Evolutionary conservation across 2,888 invertebrate genomes (phyloP), one percentile per base, ranked within the genome.

Genomic region (Andricus curvator): DNA sequence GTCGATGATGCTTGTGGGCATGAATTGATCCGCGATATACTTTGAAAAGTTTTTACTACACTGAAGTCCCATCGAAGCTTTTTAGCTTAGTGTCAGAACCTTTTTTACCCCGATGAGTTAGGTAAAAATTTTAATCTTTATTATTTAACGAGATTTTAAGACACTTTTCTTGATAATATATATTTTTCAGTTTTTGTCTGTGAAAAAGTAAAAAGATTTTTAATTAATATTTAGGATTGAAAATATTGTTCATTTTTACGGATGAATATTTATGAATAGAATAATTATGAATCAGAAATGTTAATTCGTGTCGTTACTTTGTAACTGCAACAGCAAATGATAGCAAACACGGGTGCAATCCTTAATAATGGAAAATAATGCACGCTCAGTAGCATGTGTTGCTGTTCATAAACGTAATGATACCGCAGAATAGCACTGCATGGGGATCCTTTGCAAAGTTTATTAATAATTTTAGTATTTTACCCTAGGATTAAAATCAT

Each of bases 291-390:
- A 8, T 1, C 22, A 4, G 5, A 17, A 25, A 17, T 62, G 29
- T 62, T 70, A 4, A 1, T 70, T 70, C 20, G 48, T 33, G 4
- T 33, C 11, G 56, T 3, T 25, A 11, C 15, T 68, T 20, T 44
- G 41, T 44, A 44, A n/a, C 9, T 48, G 22, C 20, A 17, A 51
- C 17, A 51, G 4, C 6, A 62, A 74, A 56, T 15, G 15, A 17
- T 48, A 51, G 11, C 25, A 62, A 74, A 74, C 15, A 20, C 13
- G 56, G 33, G 51, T 9, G 74, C 33, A n/a, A 56, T 74, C n/a
- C 33, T 74, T 74, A 51, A 56, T 74, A 56, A 74, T 51, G 56
- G 56, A 74, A 74, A 74, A 74, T 74, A 56, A 74, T 74, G 56
- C 13, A 48, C 33, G 13, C 56, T 74, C 33, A 74, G 56, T n/a